Evolutionary conservation across 2,113 vertebrate species (phyloP).

Genomic region (Eleginops maclovinus): DNA sequence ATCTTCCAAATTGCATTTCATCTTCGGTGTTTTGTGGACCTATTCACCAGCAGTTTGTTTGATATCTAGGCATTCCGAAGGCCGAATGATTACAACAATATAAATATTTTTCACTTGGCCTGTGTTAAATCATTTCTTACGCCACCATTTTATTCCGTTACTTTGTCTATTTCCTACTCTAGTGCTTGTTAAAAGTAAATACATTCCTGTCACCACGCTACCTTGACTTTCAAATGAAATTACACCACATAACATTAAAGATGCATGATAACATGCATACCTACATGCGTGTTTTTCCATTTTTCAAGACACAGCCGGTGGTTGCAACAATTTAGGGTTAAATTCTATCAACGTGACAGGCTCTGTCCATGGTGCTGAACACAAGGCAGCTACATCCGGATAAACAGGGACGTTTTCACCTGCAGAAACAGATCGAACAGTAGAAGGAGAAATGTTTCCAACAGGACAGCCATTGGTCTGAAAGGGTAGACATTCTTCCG

Average conservation of each 20-base stretch:
- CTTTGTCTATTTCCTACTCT: neutral
- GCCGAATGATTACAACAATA: neutral
- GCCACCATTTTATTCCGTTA: neutral
- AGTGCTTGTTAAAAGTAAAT: no score
- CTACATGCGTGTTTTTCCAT: neutral
- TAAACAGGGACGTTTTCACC: neutral
- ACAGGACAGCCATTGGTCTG: no score
- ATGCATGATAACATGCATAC: neutral
- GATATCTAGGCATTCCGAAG: neutral
- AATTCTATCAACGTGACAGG: neutral
- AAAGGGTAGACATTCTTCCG: no score
- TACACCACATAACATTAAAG: neutral
- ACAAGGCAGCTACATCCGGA: neutral
- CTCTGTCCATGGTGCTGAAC: constrained; percentile 71
- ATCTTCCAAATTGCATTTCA: neutral
- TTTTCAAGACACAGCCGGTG: neutral
- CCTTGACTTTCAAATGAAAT: neutral
- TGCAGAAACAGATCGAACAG: neutral
- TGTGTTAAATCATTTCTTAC: neutral
- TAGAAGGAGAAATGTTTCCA: neutral
- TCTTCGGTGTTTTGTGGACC: neutral
- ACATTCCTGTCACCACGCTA: neutral
- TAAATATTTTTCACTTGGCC: neutral
- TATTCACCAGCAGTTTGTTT: neutral
- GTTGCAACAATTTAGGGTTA: neutral